These are phyloP conservation scores for Galerucella nymphaeae DNA, from an alignment of 2,888 invertebrate species.

Conservation along the genomic window DNA sequence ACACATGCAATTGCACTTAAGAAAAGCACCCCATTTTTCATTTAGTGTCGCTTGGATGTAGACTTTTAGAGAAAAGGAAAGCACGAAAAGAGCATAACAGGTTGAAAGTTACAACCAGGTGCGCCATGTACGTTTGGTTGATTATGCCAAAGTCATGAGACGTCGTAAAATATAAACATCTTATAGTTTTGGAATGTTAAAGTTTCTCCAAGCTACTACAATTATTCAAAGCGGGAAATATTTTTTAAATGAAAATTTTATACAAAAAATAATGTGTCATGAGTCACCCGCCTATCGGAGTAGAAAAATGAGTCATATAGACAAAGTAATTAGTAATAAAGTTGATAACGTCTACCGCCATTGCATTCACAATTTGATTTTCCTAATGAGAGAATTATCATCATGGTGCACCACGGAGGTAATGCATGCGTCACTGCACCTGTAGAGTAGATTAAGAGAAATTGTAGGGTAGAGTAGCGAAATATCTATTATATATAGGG, in stretches of 20 bases:
- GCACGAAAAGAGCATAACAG: constrained; percentile 9
- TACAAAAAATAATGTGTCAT: neutral
- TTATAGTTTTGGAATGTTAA: neutral
- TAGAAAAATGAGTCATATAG: neutral
- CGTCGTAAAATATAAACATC: neutral
- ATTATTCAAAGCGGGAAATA: no score
- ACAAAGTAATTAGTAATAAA: constrained; percentile 11
- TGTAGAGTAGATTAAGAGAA: neutral
- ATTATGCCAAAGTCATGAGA: neutral
- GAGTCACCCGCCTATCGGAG: neutral
- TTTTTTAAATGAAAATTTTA: neutral
- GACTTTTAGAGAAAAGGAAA: constrained; percentile 10
- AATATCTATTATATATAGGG: neutral
- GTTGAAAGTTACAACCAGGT: neutral
- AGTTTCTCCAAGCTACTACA: neutral
- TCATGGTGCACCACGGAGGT: neutral
- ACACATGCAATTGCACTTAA: constrained; percentile 44
- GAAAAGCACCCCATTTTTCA: constrained; percentile 31
- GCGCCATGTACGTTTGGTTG: neutral
- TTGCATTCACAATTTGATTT: constrained; percentile 4
- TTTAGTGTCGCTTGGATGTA: constrained; percentile 28
- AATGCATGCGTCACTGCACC: neutral
- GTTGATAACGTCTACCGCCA: neutral
- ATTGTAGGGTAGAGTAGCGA: neutral
- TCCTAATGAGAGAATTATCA: constrained; percentile 3